Percentiles rank a stretch among this genome's conserved stretches.
Conservation (phyloP, 2,797 vertebrate species). For the Aselliscus stoliczkanus region DNA sequence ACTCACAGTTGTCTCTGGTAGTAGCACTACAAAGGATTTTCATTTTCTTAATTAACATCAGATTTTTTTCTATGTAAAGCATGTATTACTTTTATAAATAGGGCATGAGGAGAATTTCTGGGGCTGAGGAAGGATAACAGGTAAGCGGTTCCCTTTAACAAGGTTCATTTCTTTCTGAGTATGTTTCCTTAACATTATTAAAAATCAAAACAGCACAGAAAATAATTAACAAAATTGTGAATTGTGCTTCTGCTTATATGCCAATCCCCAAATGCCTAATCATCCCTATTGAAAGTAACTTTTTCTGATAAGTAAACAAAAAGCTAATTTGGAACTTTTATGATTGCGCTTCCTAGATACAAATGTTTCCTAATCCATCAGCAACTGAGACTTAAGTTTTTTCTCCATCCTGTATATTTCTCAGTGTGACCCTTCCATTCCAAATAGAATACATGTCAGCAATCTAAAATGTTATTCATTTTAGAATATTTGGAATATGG, state of each 20-base stretch:
- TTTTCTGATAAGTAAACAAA: slow-evolving; percentile 1
- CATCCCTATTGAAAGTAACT: not conserved
- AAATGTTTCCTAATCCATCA: not conserved
- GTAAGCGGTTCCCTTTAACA: not conserved
- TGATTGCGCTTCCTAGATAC: slow-evolving; percentile 4
- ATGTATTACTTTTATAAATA: not conserved
- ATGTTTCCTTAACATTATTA: not conserved
- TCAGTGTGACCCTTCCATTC: not conserved
- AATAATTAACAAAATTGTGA: slow-evolving; percentile 8
- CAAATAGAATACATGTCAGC: not conserved
- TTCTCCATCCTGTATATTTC: not conserved
- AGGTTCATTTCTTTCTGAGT: not conserved
- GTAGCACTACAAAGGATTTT: not conserved
- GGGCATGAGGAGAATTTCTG: not conserved
- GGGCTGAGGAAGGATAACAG: not conserved
- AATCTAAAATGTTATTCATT: not conserved
- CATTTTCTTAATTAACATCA: not conserved
- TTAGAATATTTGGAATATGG: no score
- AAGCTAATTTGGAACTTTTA: not conserved
- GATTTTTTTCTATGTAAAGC: not conserved
- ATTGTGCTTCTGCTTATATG: slow-evolving; percentile 19
- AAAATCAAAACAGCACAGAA: slow-evolving; percentile 28
- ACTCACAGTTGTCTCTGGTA: not conserved
- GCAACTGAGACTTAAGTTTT: not conserved
- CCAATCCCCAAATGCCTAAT: slow-evolving; percentile 19